Percentiles rank a stretch among this genome's conserved stretches.
phyloP scores from a whole-genome alignment of 2,797 vertebrate species.

The Rousettus madagascariensis region DNA sequence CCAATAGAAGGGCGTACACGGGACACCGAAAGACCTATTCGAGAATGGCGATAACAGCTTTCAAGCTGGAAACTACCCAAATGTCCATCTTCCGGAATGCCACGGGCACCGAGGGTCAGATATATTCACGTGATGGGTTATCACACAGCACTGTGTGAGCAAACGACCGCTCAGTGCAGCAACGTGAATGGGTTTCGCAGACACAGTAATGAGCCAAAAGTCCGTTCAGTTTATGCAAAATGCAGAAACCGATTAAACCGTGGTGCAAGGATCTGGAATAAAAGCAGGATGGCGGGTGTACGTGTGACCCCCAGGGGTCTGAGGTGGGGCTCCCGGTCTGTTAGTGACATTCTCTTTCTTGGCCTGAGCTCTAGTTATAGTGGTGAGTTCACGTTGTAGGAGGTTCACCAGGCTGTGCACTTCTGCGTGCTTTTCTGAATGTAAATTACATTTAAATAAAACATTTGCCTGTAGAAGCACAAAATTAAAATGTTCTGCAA shows the following conservation, averaged over 20 bases:
- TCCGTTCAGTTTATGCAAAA: neutral
- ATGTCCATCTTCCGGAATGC: neutral
- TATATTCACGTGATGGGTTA: neutral
- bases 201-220: neutral
- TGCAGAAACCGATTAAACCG: neutral
- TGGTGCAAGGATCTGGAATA: neutral
- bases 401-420: neutral
- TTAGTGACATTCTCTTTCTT: neutral
- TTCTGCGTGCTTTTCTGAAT: neutral
- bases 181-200: neutral
- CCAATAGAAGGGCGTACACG: neutral
- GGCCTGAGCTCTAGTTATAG: neutral
- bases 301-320: neutral
- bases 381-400: neutral
- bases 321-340: neutral
- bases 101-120: neutral
- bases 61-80: neutral
- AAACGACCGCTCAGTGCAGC: rapidly evolving
- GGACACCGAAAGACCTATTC: neutral
- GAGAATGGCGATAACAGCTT: neutral
- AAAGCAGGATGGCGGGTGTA: rapidly evolving
- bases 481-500: neutral
- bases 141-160: neutral
- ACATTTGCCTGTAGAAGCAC: neutral
- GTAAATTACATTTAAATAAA: neutral